These are phyloP conservation scores for Branchipolynoe longqiensis DNA, from an alignment of 2,888 invertebrate genomes.

Conservation along the genomic window DNA sequence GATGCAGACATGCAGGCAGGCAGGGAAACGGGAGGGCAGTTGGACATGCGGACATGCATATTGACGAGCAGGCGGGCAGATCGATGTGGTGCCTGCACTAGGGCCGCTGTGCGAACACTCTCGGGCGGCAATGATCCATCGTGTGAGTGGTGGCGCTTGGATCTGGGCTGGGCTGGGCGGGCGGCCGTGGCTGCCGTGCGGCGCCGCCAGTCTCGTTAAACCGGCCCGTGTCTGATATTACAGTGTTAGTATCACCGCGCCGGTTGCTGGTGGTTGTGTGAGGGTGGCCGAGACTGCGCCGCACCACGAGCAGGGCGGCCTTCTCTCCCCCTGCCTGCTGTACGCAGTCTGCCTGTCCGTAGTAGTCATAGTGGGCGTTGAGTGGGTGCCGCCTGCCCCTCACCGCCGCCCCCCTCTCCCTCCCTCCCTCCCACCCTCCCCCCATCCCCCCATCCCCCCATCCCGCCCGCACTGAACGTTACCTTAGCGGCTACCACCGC, in stretches of 20 bases:
- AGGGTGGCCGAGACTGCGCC: too few species aligned
- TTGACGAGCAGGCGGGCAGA: too few species aligned
- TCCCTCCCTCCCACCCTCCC: not conserved
- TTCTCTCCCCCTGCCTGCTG: not conserved
- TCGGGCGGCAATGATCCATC: constrained; percentile 39
- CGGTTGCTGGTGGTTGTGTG: too few species aligned
- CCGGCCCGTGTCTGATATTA: too few species aligned
- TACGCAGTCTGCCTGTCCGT: not conserved
- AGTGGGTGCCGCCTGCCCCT: not conserved
- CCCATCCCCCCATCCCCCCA: not conserved
- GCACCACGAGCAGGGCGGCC: not conserved
- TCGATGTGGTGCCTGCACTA: too few species aligned
- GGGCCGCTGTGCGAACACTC: constrained; percentile 4
- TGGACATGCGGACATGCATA: too few species aligned
- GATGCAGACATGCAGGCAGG: too few species aligned
- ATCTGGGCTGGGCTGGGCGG: not conserved
- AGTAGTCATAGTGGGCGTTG: not conserved
- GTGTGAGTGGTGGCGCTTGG: constrained; percentile 44
- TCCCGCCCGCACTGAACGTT: not conserved
- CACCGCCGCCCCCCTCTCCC: not conserved
- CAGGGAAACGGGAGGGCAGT: too few species aligned
- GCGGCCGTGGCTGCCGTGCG: not conserved
- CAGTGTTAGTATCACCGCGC: too few species aligned
- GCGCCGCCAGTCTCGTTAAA: too few species aligned
- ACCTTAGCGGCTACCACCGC: not conserved